Percentiles rank a stretch among this genome's conserved stretches.
Conservation (phyloP, 2,888 invertebrate species). For the Hirtodrosophila histrioides region DNA sequence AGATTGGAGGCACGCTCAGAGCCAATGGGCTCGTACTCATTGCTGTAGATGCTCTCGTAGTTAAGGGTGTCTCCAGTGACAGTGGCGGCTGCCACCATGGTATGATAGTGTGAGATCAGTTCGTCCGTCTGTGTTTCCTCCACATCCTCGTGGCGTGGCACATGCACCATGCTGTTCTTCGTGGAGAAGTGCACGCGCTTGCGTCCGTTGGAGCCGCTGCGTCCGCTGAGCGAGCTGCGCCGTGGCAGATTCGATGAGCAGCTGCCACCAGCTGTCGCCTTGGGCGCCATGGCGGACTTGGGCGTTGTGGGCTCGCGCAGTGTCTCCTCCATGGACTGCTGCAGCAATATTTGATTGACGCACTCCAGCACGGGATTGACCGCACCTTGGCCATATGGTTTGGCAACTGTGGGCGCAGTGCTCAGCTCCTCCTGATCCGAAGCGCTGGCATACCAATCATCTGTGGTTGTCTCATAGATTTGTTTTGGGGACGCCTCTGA, state of each 20-base stretch:
- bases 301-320: conserved; percentile 56
- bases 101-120: conserved; percentile 67
- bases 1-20: conserved; percentile 85
- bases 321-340: conserved; percentile 88
- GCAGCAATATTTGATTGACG: conserved; percentile 92
- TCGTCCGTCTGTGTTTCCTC: conserved; percentile 46
- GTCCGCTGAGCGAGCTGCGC: conserved; percentile 76
- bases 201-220: conserved; percentile 68
- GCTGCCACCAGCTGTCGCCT: conserved; percentile 52
- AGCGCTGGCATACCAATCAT: conserved; percentile 92
- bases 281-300: conserved; percentile 49
- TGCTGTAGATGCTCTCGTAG: conserved; percentile 89
- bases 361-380: conserved; percentile 94
- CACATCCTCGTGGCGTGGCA: conserved; percentile 81
- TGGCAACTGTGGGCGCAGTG: conserved; percentile 58
- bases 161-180: conserved; percentile 86
- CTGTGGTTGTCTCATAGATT: conserved; percentile 84
- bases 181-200: conserved; percentile 88
- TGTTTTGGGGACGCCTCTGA: conserved; percentile 83
- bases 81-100: conserved; percentile 39
- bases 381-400: conserved; percentile 85
- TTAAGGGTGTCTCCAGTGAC: conserved; percentile 80
- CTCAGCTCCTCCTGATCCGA: conserved; percentile 89
- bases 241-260: conserved; percentile 61
- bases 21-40: conserved; percentile 89